Evolutionary conservation across 2,888 invertebrate species (phyloP).

Genomic region (Amphipoea lucens): DNA sequence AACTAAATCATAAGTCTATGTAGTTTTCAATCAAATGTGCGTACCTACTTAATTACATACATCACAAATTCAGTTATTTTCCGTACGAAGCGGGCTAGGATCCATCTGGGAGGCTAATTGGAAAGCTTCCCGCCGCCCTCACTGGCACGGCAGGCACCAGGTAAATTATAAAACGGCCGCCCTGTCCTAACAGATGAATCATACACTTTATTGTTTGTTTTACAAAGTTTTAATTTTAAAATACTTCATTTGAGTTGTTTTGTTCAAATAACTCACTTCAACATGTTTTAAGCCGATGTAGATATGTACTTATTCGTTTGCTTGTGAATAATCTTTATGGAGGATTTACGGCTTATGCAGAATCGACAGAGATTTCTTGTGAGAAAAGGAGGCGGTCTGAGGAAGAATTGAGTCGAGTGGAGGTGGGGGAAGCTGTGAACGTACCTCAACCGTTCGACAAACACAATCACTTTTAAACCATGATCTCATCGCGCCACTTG

Average conservation of each 20-base stretch:
- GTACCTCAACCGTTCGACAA: slow-evolving; percentile 71
- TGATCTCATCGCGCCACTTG: slow-evolving; percentile 68
- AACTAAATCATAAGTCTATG: neutral
- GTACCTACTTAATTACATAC: neutral
- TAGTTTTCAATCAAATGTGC: slow-evolving; percentile 3
- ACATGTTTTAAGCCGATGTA: slow-evolving; percentile 45
- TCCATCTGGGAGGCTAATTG: slow-evolving; percentile 19
- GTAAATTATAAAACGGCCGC: slow-evolving; percentile 43
- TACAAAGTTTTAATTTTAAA: slow-evolving; percentile 37
- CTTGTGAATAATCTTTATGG: slow-evolving; percentile 71
- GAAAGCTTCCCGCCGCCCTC: slow-evolving; percentile 22
- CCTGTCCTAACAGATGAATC: slow-evolving; percentile 24
- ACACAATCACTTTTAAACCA: slow-evolving; percentile 75
- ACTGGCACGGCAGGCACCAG: neutral
- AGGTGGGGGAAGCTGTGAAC: slow-evolving; percentile 46
- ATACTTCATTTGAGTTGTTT: slow-evolving; percentile 27
- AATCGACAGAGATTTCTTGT: slow-evolving; percentile 71
- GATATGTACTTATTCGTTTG: slow-evolving; percentile 54
- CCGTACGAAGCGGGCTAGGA: neutral
- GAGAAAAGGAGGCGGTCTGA: slow-evolving; percentile 58
- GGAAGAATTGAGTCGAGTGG: slow-evolving; percentile 51
- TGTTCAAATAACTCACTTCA: slow-evolving; percentile 25
- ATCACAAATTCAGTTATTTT: slow-evolving; percentile 9
- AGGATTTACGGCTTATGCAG: slow-evolving; percentile 72
- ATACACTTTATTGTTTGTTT: slow-evolving; percentile 36